phyloP scores from a whole-genome alignment of 2,797 vertebrate species.

The Anguilla pacifica region DNA sequence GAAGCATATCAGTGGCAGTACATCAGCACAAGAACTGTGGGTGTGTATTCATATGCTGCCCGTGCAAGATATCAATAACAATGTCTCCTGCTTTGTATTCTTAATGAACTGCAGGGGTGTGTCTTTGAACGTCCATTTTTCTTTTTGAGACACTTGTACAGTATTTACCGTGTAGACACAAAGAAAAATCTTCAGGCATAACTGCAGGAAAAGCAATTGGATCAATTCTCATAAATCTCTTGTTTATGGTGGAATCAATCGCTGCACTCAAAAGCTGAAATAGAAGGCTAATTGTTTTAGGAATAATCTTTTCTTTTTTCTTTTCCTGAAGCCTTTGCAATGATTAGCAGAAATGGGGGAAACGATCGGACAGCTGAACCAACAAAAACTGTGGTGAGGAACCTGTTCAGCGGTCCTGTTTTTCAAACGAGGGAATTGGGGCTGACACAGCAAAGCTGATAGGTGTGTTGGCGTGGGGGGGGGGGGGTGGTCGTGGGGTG shows the following conservation, averaged over 20 bases:
- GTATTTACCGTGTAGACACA: conserved; percentile 64
- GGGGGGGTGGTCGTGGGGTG: no score
- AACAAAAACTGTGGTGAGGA: conserved; percentile 39
- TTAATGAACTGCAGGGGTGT: conserved; percentile 57
- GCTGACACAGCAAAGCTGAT: neutral
- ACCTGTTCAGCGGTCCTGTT: no score
- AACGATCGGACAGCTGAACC: conserved; percentile 46
- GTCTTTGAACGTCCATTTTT: conserved; percentile 58
- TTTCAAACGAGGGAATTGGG: neutral
- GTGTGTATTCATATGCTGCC: neutral
- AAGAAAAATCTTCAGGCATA: conserved; percentile 50
- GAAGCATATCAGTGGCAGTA: neutral
- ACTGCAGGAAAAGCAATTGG: conserved; percentile 67
- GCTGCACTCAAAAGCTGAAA: conserved; percentile 72
- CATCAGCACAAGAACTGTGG: neutral
- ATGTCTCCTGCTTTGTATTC: conserved; percentile 65
- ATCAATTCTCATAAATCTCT: conserved; percentile 85
- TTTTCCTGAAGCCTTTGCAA: conserved; percentile 40
- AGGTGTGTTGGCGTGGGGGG: no score
- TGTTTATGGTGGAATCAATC: conserved; percentile 87
- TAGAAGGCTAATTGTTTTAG: conserved; percentile 81
- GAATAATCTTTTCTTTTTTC: conserved; percentile 72
- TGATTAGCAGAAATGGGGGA: conserved; percentile 48
- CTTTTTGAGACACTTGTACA: conserved; percentile 61
- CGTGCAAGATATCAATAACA: conserved; percentile 34